Percentiles rank a stretch among this genome's conserved stretches.
phyloP scores from a whole-genome alignment of 2,797 vertebrate species.

The Phylloscopus collybita region DNA sequence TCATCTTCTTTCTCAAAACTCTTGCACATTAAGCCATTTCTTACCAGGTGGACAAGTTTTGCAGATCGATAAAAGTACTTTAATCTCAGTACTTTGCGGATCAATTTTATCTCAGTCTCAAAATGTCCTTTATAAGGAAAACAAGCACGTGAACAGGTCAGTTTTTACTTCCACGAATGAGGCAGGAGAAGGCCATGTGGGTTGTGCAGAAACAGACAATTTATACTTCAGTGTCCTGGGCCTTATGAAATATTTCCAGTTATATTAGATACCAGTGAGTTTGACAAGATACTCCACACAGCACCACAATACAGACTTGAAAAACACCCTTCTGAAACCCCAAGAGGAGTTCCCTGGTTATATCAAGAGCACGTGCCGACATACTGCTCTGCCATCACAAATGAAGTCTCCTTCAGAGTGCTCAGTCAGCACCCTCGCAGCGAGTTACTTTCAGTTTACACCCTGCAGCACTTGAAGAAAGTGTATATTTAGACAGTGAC shows the following conservation, averaged over 20 bases:
- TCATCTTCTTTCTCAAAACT: background rate
- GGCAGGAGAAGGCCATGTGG: background rate
- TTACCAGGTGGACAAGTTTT: background rate
- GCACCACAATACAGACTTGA: background rate
- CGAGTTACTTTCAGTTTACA: background rate
- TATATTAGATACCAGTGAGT: background rate
- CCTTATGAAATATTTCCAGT: background rate
- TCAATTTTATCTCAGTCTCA: background rate
- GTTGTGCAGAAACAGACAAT: background rate
- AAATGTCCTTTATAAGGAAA: background rate
- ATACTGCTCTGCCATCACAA: background rate
- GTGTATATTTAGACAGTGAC: constrained; percentile 30
- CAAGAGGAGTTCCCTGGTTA: background rate
- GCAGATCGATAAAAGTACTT: background rate
- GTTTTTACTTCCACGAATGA: background rate
- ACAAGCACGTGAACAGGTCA: background rate
- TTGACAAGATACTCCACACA: background rate
- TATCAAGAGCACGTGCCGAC: background rate
- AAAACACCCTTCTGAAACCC: background rate
- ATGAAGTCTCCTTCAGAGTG: constrained; percentile 6
- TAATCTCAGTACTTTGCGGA: background rate
- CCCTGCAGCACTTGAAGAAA: constrained; percentile 18
- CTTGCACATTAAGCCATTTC: background rate
- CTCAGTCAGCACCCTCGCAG: constrained; percentile 30
- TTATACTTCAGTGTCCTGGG: background rate